These are phyloP conservation scores for Epinephelus moara DNA, from an alignment of 2,113 vertebrate genomes.

Conservation along the genomic window DNA sequence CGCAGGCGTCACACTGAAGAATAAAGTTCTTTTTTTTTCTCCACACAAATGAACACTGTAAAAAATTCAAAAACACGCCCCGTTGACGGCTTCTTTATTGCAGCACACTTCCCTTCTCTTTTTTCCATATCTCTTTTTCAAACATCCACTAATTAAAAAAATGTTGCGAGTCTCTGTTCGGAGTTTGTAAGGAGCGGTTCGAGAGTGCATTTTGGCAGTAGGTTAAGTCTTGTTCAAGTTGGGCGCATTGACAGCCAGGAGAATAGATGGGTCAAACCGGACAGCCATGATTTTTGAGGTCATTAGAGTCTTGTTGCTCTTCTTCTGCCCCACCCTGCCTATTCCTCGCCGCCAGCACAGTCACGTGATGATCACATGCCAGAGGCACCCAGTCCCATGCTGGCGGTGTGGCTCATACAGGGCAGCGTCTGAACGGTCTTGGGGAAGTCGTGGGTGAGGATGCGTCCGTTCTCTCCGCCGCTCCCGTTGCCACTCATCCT, in stretches of 20 bases:
- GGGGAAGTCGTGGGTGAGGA: slow-evolving; percentile 97
- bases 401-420: slow-evolving; percentile 98
- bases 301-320: slow-evolving; percentile 75
- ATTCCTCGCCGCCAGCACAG: slow-evolving; percentile 68
- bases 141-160: slow-evolving; percentile 66
- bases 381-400: slow-evolving; percentile 96
- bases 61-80: slow-evolving; percentile 70
- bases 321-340: slow-evolving; percentile 78
- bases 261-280: slow-evolving; percentile 66
- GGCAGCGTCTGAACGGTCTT: slow-evolving; percentile 98
- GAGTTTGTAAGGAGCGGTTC: slow-evolving; percentile 68
- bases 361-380: slow-evolving; percentile 91
- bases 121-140: slow-evolving; percentile 55
- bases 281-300: slow-evolving; percentile 68
- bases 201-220: slow-evolving; percentile 91
- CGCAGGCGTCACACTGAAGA: slow-evolving; percentile 77
- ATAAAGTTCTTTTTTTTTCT: slow-evolving; percentile 58
- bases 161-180: slow-evolving; percentile 60
- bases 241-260: slow-evolving; percentile 64
- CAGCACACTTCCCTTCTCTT: slow-evolving; percentile 67
- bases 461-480: slow-evolving; percentile 95
- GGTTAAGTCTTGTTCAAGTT: slow-evolving; percentile 71
- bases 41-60: slow-evolving; percentile 74
- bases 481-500: slow-evolving; percentile 91
- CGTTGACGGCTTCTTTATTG: slow-evolving; percentile 82